Base-by-base conservation (phyloP, 2,797 vertebrate genomes). In the Pseudotriccus pelzelni region DNA sequence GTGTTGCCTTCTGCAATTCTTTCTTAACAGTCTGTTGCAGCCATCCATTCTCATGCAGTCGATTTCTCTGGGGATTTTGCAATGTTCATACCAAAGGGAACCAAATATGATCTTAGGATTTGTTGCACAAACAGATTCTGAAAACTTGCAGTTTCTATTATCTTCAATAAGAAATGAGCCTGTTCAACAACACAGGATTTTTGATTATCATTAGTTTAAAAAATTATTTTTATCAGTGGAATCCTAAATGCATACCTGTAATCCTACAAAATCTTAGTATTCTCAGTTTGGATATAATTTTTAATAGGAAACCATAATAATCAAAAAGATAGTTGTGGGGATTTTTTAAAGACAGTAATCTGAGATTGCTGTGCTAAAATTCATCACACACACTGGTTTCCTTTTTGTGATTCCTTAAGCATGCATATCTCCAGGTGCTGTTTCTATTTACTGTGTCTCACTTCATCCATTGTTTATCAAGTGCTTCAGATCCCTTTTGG, bases 401-500 rank as follows among this genome's bases (percentile, higher is more conserved):
- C 27, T 74, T 74, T 78, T 72, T 66, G 13, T 66, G 81, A 93
- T 93, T 93, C 83, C 43, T 90, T 66, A 84, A 80, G 49, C 55
- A 53, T 58, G 28, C 50, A 50, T 34, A 36, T 90, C 67, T 75
- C 50, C 81, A 77, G 44, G 37, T 90, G 34, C 83, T 81, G 43
- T 76, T 93, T 79, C 90, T 94, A 47, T 86, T 95, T 95, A 86
- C 46, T 78, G 28, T 80, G 50, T 25, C 78, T 94, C 73, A 81
- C 24, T 94, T 88, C 79, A 74, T 91, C 86, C 76, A 77, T 89
- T 94, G 69, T 93, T 94, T 68, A 95, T 81, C 77, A 85, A 74
- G 34, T 64, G 30, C 70, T 66, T 95, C 55, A 94, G 44, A 90
- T 60, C 13, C 10, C 32, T 52, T 83, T 68, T 32, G 39, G 24